Evolutionary conservation across 2,113 vertebrate species (phyloP), one percentile per base, ranked within the genome.

Genomic region (Cyrtonyx montezumae): DNA sequence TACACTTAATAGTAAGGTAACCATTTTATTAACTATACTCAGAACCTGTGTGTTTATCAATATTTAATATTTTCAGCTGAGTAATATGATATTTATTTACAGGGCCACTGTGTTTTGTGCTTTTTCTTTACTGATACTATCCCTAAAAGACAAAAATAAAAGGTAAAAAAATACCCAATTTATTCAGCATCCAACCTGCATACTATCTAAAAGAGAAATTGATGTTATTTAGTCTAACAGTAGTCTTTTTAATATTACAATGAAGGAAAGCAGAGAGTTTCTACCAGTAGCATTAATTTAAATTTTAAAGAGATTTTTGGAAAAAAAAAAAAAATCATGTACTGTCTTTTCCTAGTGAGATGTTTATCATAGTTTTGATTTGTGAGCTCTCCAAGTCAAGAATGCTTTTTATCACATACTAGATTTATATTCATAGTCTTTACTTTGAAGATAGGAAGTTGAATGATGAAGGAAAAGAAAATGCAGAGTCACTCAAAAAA

Each of bases 1-100:
- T 94, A 93, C 77, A 94, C 77, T 95, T 87, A 94, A 91, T 94
- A 83, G 58, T 80, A 82, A 88, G 15, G 18, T 78, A 85, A 51
- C 42, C 5, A 88, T 79, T 95, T 82, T 62, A 77, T 87, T 65
- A 91, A 88, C 62, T 34, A 49, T 37, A 4, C 49, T 91, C 37
- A 63, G 45, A 93, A 87, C 17, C 25, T 61, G 23, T 73, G 40
- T 59, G 66, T 58, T 91, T 95, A 90, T 86, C 79, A 84, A 49
- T 82, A 37, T 78, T 87, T 94, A 28, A 23, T 58, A 86, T 55
- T 95, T 67, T 70, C 76, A 83, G 45, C 25, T 91, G 53, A 95
- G 55, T 10, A 49, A 5, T 13, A 67, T 21, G 32, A 13, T n/a
- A 46, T 92, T 95, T 89, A 76, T 55, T 36, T 8, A 40, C 1